Evolutionary conservation across 2,888 invertebrate genomes (phyloP).

Genomic region (Myopa testacea): DNA sequence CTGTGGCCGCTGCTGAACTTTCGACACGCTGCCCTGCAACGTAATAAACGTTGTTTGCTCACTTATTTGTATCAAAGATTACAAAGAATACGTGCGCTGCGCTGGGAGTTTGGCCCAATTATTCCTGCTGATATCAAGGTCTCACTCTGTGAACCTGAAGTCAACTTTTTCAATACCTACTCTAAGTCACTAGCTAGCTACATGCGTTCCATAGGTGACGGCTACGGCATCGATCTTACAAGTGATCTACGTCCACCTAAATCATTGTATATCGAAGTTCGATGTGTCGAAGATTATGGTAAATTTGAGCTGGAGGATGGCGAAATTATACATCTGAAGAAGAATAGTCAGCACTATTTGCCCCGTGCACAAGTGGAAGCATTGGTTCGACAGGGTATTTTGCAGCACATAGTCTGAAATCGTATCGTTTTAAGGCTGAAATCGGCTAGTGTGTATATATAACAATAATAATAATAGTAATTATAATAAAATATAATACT

Average conservation of each 20-base stretch:
- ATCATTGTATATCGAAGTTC: conserved; percentile 90
- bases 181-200: conserved; percentile 87
- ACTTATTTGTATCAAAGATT: conserved; percentile 87
- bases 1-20: conserved; percentile 84
- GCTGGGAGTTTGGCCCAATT: conserved; percentile 97
- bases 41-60: conserved; percentile 90
- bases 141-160: conserved; percentile 83
- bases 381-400: conserved; percentile 88
- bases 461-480: too few relatives aligned
- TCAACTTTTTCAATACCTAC: conserved; percentile 90
- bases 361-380: conserved; percentile 91
- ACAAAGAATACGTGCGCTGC: conserved; percentile 82
- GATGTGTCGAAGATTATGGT: conserved; percentile 91
- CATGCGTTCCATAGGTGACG: conserved; percentile 89
- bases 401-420: conserved; percentile 77
- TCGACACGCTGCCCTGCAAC: conserved; percentile 85
- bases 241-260: conserved; percentile 92
- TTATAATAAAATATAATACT: too few relatives aligned
- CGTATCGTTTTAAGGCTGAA: not conserved
- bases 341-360: conserved; percentile 90
- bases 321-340: conserved; percentile 87
- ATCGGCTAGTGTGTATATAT: too few relatives aligned
- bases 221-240: conserved; percentile 86
- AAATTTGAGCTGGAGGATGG: conserved; percentile 95
- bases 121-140: conserved; percentile 86